Base-by-base conservation (phyloP, 2,888 invertebrate genomes). In the Criorhina ranunculi region DNA sequence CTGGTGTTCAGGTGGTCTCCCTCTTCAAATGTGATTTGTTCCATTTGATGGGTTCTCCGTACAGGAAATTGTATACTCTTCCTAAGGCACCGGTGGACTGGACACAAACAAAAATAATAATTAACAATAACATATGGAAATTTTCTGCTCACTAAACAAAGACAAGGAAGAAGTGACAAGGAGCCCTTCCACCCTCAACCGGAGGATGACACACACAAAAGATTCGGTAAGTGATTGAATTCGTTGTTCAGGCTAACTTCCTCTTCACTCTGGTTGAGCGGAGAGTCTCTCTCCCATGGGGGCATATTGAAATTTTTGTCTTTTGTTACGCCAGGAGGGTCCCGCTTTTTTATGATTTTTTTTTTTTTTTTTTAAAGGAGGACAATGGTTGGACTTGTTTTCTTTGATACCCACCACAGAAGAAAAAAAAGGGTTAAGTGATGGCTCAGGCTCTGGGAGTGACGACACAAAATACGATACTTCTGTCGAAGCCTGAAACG, bases 211-310 rank as follows among this genome's bases (percentile, higher is more conserved):
- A 24, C 24, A 24, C 24, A 24, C 83, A 85, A 85, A 85, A 83
- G 83, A 79, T 57, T 78, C 73, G 67, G 67, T 79, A 73, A 79
- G 73, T 78, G 78, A 83, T 75, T 75, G 73, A 83, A 79, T 64
- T 79, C 64, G 57, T 55, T 75, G 51, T 49, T 83, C 62, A 75
- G 62, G 79, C 85, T 51, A 66, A 85, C 85, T 85, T 85, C 85
- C 85, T 85, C 70, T 76, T 79, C 29, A 59, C 57, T 66, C 42
- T 46, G 67, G 55, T 33, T 64, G 82, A 83, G 79, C 57, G 57
- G 49, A 40, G 24, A 3, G 24, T 24, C n/a, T n/a, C 17, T 15
- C 72, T 57, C 3, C 3, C 6, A 85, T 85, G 85, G 85, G 85
- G 85, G 85, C 66, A 59, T 53, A 85, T 85, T 85, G 62, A 85